Percentiles rank a stretch among this genome's conserved stretches.
Evolutionary conservation across 2,888 invertebrate genomes (phyloP).

Genomic region (Tillus elongatus): DNA sequence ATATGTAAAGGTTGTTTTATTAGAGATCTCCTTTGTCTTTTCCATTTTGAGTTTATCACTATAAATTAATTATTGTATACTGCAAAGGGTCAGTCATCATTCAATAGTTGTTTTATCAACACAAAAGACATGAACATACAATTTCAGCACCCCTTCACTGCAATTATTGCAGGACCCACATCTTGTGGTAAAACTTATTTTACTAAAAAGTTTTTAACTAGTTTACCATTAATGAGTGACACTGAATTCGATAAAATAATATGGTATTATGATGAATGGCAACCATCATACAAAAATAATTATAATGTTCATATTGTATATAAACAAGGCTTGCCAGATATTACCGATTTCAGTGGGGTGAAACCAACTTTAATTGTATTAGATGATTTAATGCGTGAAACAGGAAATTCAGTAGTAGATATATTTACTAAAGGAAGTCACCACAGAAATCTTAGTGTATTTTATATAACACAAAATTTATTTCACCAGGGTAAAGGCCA

Average conservation of each 20-base stretch:
- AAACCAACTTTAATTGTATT: constrained; percentile 13
- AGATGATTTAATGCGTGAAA: constrained; percentile 16
- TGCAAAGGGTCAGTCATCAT: too few species aligned
- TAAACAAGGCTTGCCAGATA: constrained; percentile 12
- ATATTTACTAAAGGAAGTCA: constrained; percentile 22
- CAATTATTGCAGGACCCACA: constrained; percentile 13
- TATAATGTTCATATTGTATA: constrained; percentile 3
- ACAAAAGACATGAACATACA: too few species aligned
- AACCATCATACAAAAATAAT: constrained; percentile 9
- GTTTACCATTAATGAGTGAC: constrained; percentile 11
- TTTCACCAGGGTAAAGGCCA: constrained; percentile 22
- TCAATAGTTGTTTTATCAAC: too few species aligned
- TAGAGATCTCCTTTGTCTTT: too few species aligned
- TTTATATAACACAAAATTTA: constrained; percentile 22
- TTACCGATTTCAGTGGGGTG: constrained; percentile 9
- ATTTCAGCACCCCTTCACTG: constrained; percentile 1
- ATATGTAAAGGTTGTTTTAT: too few species aligned
- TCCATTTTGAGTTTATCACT: too few species aligned
- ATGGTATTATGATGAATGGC: constrained; percentile 12
- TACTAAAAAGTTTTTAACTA: constrained; percentile 10
- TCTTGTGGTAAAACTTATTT: constrained; percentile 13
- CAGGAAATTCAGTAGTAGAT: constrained; percentile 16
- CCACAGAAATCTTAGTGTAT: too few species aligned
- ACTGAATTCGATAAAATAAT: constrained; percentile 9
- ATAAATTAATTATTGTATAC: too few species aligned